Evolutionary conservation across 1,140 invertebrate species (phyloP), one percentile per base, ranked within the genome.

Genomic region (Aphelenchoides besseyi): DNA sequence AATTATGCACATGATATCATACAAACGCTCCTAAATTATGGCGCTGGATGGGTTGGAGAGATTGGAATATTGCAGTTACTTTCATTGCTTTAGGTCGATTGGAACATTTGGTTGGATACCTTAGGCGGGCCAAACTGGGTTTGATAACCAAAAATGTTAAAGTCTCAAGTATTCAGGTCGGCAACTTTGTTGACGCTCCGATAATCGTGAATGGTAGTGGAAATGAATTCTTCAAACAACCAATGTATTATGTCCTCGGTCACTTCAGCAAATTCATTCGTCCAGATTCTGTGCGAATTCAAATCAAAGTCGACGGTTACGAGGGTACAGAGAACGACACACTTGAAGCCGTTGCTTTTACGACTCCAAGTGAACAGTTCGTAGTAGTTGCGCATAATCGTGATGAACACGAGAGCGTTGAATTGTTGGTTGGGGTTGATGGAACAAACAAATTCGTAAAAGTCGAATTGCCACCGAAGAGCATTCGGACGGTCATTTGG

Each of bases 181-280:
- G 89, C 2, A 92, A 93, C 80, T 88, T 86, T 80, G 91, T 92
- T 0, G 92, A 94, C 83, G 86, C 91, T 0, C 88, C 92, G 0
- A 89, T 95, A 33, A 88, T 94, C 62, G 89, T 92, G 0, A 90
- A 91, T 77, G 85, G 87, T 0, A 86, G 87, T 48, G 69, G 41
- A 33, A 76, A 84, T 29, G 86, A 92, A 84, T 93, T 94, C 79
- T 92, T 92, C 79, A 94, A 93, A 81, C 91, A 95, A 76, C 92
- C 93, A 0, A 91, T 92, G 87, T 95, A 89, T 84, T 95, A 95
- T 85, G 90, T 88, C 3, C 86, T 95, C 76, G 91, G 90, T 0
- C 93, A 95, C 85, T 76, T 75, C 37, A 48, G 29, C 9, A 77
- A 74, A 62, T 77, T 77, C 55, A 64, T 77, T 28, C 41, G n/a